Percentiles rank a stretch among this genome's conserved stretches.
Conservation (phyloP, 2,888 invertebrate genomes). For the Cephus spinipes region DNA sequence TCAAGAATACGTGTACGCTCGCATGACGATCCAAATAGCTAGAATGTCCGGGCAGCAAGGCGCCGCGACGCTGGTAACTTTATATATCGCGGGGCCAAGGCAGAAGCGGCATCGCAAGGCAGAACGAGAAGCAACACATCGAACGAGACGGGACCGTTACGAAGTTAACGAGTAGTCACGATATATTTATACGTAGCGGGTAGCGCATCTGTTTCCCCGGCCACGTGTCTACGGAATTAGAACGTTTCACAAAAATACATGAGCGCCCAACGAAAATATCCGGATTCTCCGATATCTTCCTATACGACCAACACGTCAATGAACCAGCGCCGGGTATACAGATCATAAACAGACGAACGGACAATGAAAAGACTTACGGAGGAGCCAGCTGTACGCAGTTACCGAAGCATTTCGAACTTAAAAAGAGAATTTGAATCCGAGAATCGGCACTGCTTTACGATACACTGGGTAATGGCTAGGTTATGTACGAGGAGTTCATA, state of each 20-base stretch:
- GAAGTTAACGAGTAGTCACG: conserved; percentile 40
- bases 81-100: conserved; percentile 41
- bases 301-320: not conserved
- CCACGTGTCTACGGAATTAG: conserved; percentile 58
- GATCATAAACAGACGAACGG: not conserved
- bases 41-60: conserved; percentile 46
- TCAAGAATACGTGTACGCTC: not conserved
- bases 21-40: conserved; percentile 40
- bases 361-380: not conserved
- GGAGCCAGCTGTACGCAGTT: not conserved
- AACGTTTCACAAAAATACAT: conserved; percentile 44
- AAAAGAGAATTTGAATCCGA: not conserved
- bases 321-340: not conserved
- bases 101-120: conserved; percentile 13
- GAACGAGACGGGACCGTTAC: conserved; percentile 34
- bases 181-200: conserved; percentile 52
- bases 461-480: not conserved
- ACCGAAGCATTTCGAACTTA: not conserved
- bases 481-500: not conserved
- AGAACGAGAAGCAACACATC: conserved; percentile 6
- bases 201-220: conserved; percentile 56
- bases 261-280: conserved; percentile 8
- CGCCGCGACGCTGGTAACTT: conserved; percentile 50
- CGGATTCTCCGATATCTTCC: conserved; percentile 13
- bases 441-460: not conserved